Evolutionary conservation across 2,888 invertebrate species (phyloP).

Genomic region (Stratiomys singularior): DNA sequence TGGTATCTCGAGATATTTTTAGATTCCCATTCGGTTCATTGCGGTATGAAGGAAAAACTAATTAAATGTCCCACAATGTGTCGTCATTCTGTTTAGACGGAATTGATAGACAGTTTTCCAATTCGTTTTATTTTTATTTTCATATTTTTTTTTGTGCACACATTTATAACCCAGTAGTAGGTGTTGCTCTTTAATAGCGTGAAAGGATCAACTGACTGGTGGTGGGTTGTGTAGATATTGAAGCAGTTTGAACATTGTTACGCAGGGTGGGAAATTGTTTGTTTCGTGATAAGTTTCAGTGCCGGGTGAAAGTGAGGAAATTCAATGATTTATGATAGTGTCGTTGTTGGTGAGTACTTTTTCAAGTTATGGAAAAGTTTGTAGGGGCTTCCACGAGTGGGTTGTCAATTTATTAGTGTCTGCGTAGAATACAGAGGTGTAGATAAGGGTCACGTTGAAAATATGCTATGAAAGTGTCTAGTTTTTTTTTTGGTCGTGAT

Average conservation of each 20-base stretch:
- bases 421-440: not conserved
- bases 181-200: not conserved
- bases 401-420: not conserved
- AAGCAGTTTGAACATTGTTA: not conserved
- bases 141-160: not conserved
- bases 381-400: not conserved
- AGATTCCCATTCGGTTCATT: not conserved
- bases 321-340: not conserved
- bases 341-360: not conserved
- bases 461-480: no score
- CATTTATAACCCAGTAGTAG: not conserved
- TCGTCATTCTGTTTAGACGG: constrained; percentile 41
- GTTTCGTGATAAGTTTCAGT: not conserved
- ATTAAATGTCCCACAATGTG: constrained; percentile 39
- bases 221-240: no score
- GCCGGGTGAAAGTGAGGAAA: not conserved
- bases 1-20: not conserved
- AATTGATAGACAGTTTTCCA: not conserved
- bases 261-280: not conserved
- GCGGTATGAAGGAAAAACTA: constrained; percentile 25
- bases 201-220: not conserved
- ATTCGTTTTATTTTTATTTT: not conserved
- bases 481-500: no score
- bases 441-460: no score
- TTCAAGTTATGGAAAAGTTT: not conserved